A percentile compares a stretch with the other conserved stretches of the same genome.
Conservation (phyloP, 2,113 vertebrate species). For the Cynoglossus semilaevis region DNA sequence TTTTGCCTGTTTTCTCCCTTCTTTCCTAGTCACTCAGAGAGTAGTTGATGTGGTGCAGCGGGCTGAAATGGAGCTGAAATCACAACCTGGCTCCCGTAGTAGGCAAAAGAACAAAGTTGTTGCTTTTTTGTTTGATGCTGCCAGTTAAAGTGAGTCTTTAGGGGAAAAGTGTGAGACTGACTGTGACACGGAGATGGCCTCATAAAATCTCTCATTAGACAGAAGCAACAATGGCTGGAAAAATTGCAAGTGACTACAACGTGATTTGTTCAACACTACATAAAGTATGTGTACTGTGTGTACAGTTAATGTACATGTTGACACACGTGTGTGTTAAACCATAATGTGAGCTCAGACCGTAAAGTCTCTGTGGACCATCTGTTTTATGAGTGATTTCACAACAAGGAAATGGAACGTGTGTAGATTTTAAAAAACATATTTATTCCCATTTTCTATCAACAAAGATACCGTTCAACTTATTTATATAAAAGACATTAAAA, state of each 20-base stretch:
- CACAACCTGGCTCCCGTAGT: too few species aligned
- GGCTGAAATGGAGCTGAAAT: too few species aligned
- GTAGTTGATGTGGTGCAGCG: not conserved
- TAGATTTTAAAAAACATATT: too few species aligned
- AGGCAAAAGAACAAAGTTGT: too few species aligned
- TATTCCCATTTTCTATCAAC: too few species aligned
- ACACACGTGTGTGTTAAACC: conserved; percentile 5
- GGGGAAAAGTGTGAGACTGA: too few species aligned
- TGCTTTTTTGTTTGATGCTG: too few species aligned
- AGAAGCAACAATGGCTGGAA: not conserved
- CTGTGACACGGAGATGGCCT: too few species aligned
- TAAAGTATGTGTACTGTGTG: not conserved
- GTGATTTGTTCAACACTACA: not conserved
- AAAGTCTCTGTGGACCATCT: conserved; percentile 40
- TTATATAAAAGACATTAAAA: too few species aligned
- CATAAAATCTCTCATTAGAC: not conserved
- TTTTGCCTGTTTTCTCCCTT: not conserved
- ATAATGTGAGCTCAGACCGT: conserved; percentile 18
- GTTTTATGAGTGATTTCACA: not conserved
- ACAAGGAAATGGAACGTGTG: too few species aligned
- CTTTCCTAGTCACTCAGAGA: not conserved
- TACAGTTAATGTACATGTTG: not conserved
- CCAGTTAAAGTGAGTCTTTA: too few species aligned
- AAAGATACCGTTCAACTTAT: too few species aligned
- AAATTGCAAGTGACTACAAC: not conserved